Percentiles rank a stretch among this genome's conserved stretches.
Evolutionary conservation across 2,888 invertebrate genomes (phyloP).

Genomic region (Girardia tigrina): DNA sequence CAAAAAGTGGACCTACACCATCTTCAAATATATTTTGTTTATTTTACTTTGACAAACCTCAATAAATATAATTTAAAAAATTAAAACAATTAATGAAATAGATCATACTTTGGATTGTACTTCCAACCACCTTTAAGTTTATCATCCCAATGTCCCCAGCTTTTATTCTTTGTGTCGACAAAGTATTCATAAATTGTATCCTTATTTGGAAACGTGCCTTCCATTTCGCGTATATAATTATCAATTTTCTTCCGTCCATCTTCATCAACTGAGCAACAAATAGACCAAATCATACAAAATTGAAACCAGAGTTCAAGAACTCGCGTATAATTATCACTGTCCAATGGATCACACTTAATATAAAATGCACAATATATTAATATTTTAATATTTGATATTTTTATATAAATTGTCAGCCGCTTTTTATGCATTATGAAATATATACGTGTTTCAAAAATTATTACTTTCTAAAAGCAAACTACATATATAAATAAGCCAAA

Average conservation of each 20-base stretch:
- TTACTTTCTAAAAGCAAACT: too few relatives aligned
- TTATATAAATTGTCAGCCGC: too few relatives aligned
- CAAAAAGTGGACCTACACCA: too few relatives aligned
- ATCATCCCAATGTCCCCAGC: constrained; percentile 67
- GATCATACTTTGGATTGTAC: constrained; percentile 60
- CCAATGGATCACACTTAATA: constrained; percentile 43
- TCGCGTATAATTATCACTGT: constrained; percentile 45
- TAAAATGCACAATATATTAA: too few relatives aligned
- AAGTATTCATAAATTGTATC: constrained; percentile 77
- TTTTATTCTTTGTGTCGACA: constrained; percentile 62
- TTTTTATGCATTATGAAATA: too few relatives aligned
- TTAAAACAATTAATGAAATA: too few relatives aligned
- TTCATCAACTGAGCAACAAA: constrained; percentile 50
- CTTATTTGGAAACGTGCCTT: constrained; percentile 62
- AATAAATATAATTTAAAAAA: too few relatives aligned
- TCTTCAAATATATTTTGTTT: too few relatives aligned
- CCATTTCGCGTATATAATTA: constrained; percentile 50
- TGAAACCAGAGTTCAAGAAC: constrained; percentile 51
- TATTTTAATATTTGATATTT: too few relatives aligned
- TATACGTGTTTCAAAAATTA: too few relatives aligned
- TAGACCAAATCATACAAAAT: constrained; percentile 51
- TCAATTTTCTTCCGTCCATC: constrained; percentile 51
- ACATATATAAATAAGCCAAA: too few relatives aligned
- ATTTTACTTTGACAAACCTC: too few relatives aligned
- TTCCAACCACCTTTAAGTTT: constrained; percentile 63